Conservation (phyloP, 2,888 invertebrate species). For the Leistus spinibarbis region DNA sequence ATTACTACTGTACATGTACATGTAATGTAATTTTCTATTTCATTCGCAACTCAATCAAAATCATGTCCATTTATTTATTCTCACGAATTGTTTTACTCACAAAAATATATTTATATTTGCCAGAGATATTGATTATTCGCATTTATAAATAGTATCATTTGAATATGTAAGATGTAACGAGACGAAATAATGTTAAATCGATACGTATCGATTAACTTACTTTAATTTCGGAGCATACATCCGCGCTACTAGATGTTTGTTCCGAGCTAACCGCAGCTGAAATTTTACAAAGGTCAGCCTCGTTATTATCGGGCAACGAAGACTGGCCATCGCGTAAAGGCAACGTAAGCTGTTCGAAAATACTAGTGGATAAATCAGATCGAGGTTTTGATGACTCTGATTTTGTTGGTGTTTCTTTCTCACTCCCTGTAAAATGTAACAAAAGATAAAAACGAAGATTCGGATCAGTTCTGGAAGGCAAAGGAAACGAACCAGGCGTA, state of each 20-base stretch:
- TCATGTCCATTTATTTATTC: no score
- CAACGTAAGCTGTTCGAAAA: constrained; percentile 75
- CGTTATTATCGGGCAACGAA: constrained; percentile 40
- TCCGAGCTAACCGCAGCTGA: constrained; percentile 19
- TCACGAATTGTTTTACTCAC: no score
- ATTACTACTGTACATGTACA: no score
- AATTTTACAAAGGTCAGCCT: constrained; percentile 28
- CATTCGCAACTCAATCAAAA: no score
- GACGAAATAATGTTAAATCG: not conserved
- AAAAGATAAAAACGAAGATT: not conserved
- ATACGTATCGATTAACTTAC: constrained; percentile 8
- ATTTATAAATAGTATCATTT: not conserved
- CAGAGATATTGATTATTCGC: constrained; percentile 6
- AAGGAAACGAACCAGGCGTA: constrained; percentile 52
- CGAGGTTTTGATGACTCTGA: constrained; percentile 67
- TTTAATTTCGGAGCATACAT: constrained; percentile 38
- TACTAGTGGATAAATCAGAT: constrained; percentile 72
- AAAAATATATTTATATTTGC: no score
- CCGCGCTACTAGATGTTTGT: constrained; percentile 24
- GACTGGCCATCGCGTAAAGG: constrained; percentile 66
- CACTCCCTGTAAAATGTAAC: constrained; percentile 50
- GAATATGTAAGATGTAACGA: not conserved
- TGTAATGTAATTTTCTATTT: no score
- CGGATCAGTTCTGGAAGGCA: not conserved
- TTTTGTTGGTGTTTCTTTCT: constrained; percentile 61